A percentile compares a stretch with the other conserved stretches of the same genome.
These are phyloP conservation scores for Mythimna lalbum DNA, from an alignment of 2,888 invertebrate genomes.

Conservation along the genomic window DNA sequence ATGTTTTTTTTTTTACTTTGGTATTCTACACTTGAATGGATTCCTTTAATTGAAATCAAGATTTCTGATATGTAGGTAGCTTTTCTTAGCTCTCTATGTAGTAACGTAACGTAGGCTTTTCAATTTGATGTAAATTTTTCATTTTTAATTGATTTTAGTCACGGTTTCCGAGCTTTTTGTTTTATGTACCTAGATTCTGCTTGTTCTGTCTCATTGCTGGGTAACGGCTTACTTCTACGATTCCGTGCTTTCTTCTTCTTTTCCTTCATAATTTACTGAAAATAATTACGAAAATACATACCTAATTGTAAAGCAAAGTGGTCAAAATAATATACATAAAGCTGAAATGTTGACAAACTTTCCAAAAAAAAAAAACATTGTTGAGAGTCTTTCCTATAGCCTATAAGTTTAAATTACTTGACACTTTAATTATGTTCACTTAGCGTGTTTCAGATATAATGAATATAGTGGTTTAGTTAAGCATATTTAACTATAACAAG, in stretches of 20 bases:
- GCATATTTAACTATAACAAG: slow-evolving; percentile 23
- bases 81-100: neutral
- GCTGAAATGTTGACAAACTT: neutral
- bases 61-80: neutral
- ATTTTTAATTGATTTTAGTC: neutral
- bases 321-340: neutral
- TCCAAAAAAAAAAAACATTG: neutral
- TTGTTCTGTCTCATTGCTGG: too few relatives aligned
- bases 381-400: neutral
- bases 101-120: neutral
- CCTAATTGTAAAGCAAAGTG: neutral
- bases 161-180: neutral
- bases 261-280: neutral
- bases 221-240: too few relatives aligned
- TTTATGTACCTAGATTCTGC: too few relatives aligned
- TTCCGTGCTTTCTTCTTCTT: too few relatives aligned
- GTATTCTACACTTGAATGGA: neutral
- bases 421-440: slow-evolving; percentile 18
- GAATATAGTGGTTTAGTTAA: slow-evolving; percentile 12
- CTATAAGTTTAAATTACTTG: slow-evolving; percentile 7
- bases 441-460: slow-evolving; percentile 7
- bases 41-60: neutral
- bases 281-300: neutral
- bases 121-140: neutral
- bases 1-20: neutral